These are phyloP conservation scores for Abrostola triplasia DNA, from an alignment of 2,888 invertebrate genomes.

Conservation along the genomic window DNA sequence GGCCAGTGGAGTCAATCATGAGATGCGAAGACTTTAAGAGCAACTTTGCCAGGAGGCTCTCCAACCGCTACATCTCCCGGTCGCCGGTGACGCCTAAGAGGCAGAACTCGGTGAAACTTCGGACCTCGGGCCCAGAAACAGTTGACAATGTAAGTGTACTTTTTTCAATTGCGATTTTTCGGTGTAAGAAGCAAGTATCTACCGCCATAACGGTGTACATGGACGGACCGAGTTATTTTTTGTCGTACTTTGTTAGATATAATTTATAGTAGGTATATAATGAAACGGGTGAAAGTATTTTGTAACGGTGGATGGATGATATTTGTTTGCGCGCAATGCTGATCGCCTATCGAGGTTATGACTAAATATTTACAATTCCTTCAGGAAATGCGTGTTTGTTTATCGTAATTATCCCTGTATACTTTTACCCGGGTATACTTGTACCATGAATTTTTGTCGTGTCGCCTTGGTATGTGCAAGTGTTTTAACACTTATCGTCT, in stretches of 20 bases:
- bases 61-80: constrained; percentile 79
- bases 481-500: constrained; percentile 4
- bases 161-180: neutral
- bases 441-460: constrained; percentile 25
- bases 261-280: constrained; percentile 3
- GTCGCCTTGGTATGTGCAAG: constrained; percentile 1
- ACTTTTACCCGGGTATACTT: neutral
- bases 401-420: constrained; percentile 18
- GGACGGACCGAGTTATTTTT: constrained; percentile 2
- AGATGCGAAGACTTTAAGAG: constrained; percentile 85
- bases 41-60: constrained; percentile 83
- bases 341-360: neutral
- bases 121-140: constrained; percentile 57
- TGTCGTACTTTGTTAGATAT: constrained; percentile 2
- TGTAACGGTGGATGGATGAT: constrained; percentile 14
- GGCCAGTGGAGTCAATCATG: constrained; percentile 84
- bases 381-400: constrained; percentile 54
- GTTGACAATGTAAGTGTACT: constrained; percentile 72
- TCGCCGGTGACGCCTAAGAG: constrained; percentile 66
- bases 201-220: constrained; percentile 1
- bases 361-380: constrained; percentile 56
- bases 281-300: constrained; percentile 34
- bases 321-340: constrained; percentile 10
- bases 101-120: constrained; percentile 69
- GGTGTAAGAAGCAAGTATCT: neutral